Percentiles rank a stretch among this genome's conserved stretches.
These are phyloP conservation scores for Dermochelys coriacea DNA, from an alignment of 2,797 vertebrate species.

Conservation along the genomic window DNA sequence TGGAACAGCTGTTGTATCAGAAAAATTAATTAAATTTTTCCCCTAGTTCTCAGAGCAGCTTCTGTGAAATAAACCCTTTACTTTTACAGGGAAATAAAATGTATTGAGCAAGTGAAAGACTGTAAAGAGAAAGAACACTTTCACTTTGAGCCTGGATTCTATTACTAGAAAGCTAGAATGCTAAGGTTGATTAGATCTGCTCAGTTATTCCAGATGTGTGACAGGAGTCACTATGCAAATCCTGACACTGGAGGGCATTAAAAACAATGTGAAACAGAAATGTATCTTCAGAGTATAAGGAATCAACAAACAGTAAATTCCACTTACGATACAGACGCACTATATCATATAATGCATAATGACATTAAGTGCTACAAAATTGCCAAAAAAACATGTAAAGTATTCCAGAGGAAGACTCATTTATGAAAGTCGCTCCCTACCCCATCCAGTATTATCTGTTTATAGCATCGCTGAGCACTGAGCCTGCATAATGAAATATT, in stretches of 20 bases:
- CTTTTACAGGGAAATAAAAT: background rate
- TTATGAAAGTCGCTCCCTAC: constrained; percentile 10
- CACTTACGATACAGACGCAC: background rate
- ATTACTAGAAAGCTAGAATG: background rate
- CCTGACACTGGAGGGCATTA: background rate
- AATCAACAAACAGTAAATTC: background rate
- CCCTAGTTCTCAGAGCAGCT: background rate
- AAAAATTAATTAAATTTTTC: background rate
- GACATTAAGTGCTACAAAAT: background rate
- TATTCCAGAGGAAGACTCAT: background rate
- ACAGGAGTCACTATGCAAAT: background rate
- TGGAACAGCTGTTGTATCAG: background rate
- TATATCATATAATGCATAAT: background rate
- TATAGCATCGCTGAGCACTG: constrained; percentile 34
- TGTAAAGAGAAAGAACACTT: background rate
- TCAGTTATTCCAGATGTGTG: background rate
- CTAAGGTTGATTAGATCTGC: background rate
- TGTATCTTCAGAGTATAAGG: background rate
- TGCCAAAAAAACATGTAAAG: background rate
- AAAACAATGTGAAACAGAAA: constrained; percentile 4
- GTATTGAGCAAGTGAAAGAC: background rate
- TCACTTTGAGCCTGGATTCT: background rate
- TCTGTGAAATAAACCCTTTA: background rate
- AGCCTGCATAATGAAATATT: constrained; percentile 44
- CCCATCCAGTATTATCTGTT: constrained; percentile 11